A percentile compares a stretch with the other conserved stretches of the same genome.
These are phyloP conservation scores for Melanotaenia boesemani DNA, from an alignment of 2,797 vertebrate genomes.

Conservation along the genomic window DNA sequence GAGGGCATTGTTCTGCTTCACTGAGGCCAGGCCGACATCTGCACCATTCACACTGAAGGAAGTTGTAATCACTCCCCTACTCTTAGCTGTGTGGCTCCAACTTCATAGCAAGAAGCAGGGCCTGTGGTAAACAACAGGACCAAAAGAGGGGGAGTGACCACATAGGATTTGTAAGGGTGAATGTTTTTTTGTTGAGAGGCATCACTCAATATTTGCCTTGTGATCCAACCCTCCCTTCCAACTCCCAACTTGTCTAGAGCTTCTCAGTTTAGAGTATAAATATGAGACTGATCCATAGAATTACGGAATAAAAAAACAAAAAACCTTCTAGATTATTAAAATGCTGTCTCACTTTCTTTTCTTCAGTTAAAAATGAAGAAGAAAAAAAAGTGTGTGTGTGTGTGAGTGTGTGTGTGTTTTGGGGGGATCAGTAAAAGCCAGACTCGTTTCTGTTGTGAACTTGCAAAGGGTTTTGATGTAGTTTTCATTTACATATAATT, in stretches of 20 bases:
- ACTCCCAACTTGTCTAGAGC: constrained; percentile 42
- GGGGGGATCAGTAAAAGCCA: constrained; percentile 6
- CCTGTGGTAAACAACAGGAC: constrained; percentile 62
- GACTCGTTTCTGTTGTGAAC: constrained; percentile 71
- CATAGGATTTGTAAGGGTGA: constrained; percentile 61
- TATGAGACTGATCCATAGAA: constrained; percentile 44
- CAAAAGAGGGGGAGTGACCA: constrained; percentile 37
- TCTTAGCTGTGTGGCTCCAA: constrained; percentile 73
- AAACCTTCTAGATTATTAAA: constrained; percentile 30
- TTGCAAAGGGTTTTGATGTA: constrained; percentile 65
- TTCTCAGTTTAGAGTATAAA: constrained; percentile 57
- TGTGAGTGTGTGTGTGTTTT: too few relatives aligned
- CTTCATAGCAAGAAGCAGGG: constrained; percentile 70
- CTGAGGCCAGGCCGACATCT: constrained; percentile 83
- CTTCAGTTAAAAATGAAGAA: constrained; percentile 4
- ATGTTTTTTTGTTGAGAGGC: constrained; percentile 67
- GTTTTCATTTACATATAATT: constrained; percentile 87
- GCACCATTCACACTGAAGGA: constrained; percentile 83
- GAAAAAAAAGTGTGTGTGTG: constrained; percentile 2
- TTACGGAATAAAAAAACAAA: constrained; percentile 43
- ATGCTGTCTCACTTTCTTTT: constrained; percentile 27
- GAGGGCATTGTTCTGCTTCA: constrained; percentile 82
- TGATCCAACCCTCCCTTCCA: constrained; percentile 46
- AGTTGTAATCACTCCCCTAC: constrained; percentile 83
- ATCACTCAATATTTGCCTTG: constrained; percentile 60